Base-by-base conservation (phyloP, 2,113 vertebrate genomes). In the Helogale parvula region DNA sequence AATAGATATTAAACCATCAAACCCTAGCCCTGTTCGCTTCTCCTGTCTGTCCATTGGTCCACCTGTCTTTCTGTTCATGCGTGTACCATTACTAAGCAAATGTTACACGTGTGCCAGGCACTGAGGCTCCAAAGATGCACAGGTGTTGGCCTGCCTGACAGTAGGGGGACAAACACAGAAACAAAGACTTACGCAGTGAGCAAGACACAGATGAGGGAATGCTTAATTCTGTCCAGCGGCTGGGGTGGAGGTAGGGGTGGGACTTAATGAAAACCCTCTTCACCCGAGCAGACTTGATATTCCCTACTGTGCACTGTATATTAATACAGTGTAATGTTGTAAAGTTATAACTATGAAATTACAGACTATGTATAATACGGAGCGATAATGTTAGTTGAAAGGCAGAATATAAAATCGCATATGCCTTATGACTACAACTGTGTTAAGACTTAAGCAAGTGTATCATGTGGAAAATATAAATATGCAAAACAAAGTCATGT, bases 391-490 rank as follows among this genome's bases (percentile, higher is more conserved):
- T 57, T 72, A 84, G 54, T 19, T 79, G 74, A 88, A 83, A 81
- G 96, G 68, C 25, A 54, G 94, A 72, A 76, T 57, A 86, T 47
- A 63, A 95, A 88, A 77, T 82, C 80, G 74, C 52, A 69, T 23
- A 35, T 1, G 13, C 8, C 57, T 41, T 41, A 1, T 63, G 77
- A 65, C 25, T 21, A 21, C n/a, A 50, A 41, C n/a, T 33, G 63
- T 50, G 35, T 38, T 45, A 77, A 94, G 82, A 63, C 47, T 45
- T 72, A 86, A 76, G 54, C 12, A 31, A 33, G 25, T 25, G 2
- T 35, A 41, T 23, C 45, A 82, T 52, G 21, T 7, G 16, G 57
- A 87, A 82, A 82, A 60, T 15, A 74, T 1, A 92, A 93, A 17
- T 60, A 54, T 25, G 41, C 31, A 72, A 66, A 92, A 68, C 63